Conservation (phyloP, 2,888 invertebrate species). For the Chirona hameri region DNA sequence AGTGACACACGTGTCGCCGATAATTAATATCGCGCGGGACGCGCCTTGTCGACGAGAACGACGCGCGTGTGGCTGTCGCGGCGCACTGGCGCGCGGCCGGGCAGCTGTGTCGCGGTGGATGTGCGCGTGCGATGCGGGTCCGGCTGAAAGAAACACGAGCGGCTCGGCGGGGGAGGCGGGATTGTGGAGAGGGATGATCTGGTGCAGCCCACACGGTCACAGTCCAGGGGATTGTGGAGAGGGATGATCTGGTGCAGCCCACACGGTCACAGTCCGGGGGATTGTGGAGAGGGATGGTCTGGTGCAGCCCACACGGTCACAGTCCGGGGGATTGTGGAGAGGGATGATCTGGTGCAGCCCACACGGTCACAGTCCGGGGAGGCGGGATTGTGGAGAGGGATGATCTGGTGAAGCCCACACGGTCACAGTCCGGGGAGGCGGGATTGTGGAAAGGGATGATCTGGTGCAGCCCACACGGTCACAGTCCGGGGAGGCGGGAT, state of each 20-base stretch:
- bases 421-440: neutral
- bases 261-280: neutral
- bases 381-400: neutral
- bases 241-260: neutral
- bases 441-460: neutral
- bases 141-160: neutral
- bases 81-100: neutral
- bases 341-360: neutral
- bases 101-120: neutral
- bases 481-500: neutral
- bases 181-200: neutral
- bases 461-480: neutral
- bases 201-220: neutral
- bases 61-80: neutral
- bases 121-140: neutral
- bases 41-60: neutral
- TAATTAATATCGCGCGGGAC: neutral
- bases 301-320: neutral
- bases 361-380: neutral
- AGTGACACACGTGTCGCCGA: neutral
- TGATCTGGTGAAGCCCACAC: neutral
- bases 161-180: neutral
- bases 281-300: neutral
- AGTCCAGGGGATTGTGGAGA: neutral
- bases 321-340: neutral